Conservation (phyloP, 2,113 vertebrate genomes). For the Chinchilla lanigera region DNA sequence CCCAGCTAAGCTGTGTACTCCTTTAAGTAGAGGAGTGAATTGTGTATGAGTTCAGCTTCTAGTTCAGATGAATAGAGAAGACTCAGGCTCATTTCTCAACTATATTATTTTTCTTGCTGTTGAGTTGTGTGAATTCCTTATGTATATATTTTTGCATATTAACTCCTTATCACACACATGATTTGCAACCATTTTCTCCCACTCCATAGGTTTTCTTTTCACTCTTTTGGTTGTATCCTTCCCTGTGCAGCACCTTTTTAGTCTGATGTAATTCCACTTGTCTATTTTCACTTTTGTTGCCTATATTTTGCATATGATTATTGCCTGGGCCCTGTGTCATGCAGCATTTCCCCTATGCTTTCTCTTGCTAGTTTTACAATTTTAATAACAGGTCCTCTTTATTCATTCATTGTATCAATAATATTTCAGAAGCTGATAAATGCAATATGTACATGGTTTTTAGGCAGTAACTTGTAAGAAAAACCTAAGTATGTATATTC, state of each 20-base stretch:
- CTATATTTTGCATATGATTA: background rate
- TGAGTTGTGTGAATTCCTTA: background rate
- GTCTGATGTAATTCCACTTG: background rate
- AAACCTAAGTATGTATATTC: background rate
- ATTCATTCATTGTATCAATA: background rate
- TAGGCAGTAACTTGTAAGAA: background rate
- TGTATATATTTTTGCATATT: background rate
- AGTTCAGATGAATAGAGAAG: background rate
- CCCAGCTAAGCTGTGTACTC: background rate
- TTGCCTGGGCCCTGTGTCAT: background rate
- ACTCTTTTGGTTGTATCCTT: background rate
- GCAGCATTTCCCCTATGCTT: background rate
- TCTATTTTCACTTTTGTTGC: background rate
- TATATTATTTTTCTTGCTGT: background rate
- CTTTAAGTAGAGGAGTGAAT: background rate
- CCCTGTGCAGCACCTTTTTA: background rate
- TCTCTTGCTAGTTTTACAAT: background rate
- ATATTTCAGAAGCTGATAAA: background rate
- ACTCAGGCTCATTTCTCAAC: background rate
- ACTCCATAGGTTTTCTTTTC: background rate
- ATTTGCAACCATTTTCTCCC: background rate
- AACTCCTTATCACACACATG: background rate
- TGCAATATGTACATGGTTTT: background rate
- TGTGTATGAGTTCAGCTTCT: background rate
- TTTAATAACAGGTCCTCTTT: background rate